Base-by-base conservation (phyloP, 2,797 vertebrate genomes). In the Gymnoscopelus braueri region DNA sequence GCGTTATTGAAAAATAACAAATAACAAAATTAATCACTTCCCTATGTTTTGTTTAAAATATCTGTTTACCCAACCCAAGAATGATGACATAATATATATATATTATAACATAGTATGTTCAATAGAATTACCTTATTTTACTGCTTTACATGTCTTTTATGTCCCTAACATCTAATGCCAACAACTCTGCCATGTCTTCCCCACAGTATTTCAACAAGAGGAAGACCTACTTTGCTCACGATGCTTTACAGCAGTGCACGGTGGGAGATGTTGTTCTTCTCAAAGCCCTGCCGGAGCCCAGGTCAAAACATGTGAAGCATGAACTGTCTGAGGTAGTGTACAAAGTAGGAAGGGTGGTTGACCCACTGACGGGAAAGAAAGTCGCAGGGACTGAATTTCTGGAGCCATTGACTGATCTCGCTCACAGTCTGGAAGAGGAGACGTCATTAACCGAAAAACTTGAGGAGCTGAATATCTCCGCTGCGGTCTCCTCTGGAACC, bases 171-270 rank as follows among this genome's bases (percentile, higher is more conserved):
- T 6, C 6, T 51, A n/a, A 50, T 15, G 9, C 8, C 15, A 29
- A 4, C 49, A 60, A 47, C 50, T 47, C 39, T 60, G 3, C 65
- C 0, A 69, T 54, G 44, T 74, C n/a, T 57, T 76, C 49, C n/a
- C 73, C 60, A 3, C 53, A 99, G 98, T 99, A 95, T 89, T 99
- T 94, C 89, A 99, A 98, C 93, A 98, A 97, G 84, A 92, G 96
- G 71, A 99, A 97, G 92, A 99, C 98, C 0, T 99, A 99, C 82
- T 99, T 99, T 87, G 97, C 97, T 58, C 97, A 99, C 0, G 97
- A 99, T 71, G 92, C 95, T 0, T 85, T 96, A 87, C 89, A 93
- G 74, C 95, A 96, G 81, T 98, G 97, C 87, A 95, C 93, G 0
- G 79, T 96, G 54, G 98, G 98, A 78, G 98, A 99, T 71, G 87